phyloP scores from a whole-genome alignment of 2,113 vertebrate genomes.

The Colistium nudipinnis region DNA sequence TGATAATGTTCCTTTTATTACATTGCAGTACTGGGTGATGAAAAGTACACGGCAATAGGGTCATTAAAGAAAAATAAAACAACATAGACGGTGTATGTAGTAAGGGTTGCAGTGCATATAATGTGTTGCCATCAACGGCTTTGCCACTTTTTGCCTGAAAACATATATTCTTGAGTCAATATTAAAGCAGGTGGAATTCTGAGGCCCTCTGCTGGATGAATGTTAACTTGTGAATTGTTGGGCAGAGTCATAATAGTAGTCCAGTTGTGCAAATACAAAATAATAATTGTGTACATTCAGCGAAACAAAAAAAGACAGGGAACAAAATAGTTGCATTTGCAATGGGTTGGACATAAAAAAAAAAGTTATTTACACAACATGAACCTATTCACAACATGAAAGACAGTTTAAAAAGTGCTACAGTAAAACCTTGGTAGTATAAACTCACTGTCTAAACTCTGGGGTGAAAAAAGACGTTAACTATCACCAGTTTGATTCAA shows the following conservation, averaged over 20 bases:
- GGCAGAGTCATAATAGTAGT: conserved; percentile 16
- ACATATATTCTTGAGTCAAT: background rate
- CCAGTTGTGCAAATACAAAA: conserved; percentile 56
- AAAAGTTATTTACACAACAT: conserved; percentile 70
- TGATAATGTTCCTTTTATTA: conserved; percentile 1
- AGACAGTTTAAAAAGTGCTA: conserved; percentile 56
- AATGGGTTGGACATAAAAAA: conserved; percentile 32
- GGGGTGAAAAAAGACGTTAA: background rate
- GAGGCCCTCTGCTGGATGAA: conserved; percentile 51
- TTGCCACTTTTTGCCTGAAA: background rate
- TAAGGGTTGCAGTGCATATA: background rate
- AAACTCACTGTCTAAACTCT: conserved; percentile 14
- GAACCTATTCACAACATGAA: conserved; percentile 68
- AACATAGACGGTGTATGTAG: too few species aligned
- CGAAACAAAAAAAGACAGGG: conserved; percentile 9
- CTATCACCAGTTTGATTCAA: background rate
- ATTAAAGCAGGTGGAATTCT: conserved; percentile 1
- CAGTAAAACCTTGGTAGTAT: conserved; percentile 11
- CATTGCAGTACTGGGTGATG: background rate
- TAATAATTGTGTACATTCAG: conserved; percentile 51
- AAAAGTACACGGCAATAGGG: background rate
- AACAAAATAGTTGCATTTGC: conserved; percentile 11
- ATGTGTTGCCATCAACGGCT: too few species aligned
- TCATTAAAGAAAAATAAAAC: background rate
- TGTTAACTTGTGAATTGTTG: background rate